Base-by-base conservation (phyloP, 2,888 invertebrate species). In the Sarcophaga variegata region DNA sequence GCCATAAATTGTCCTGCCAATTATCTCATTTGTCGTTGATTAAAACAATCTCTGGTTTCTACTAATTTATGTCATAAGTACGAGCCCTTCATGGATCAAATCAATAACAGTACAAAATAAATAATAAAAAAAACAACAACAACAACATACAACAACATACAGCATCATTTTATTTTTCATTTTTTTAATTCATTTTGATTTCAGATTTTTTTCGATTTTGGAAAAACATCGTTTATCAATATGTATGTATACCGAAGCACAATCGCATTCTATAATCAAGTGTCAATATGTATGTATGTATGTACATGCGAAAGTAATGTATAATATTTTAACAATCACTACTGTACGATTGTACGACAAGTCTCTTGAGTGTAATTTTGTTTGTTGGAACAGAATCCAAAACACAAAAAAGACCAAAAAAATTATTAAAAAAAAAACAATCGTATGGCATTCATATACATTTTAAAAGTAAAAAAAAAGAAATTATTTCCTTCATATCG, bases 1-100 rank as follows among this genome's bases (percentile, higher is more conserved):
- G 86, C 84, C 90, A 91, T 91, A 91, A 91, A 91, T 91, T 89
- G 89, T 88, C 88, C 89, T 83, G 88, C 91, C 92, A 92, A 91
- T 91, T 91, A 92, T 92, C 91, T 90, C 90, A 92, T 91, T 91
- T 92, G 91, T 91, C 90, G 89, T 88, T 88, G 88, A 89, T 89
- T 89, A 88, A 85, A 88, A 85, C 85, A 84, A 87, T 88, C 88
- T 87, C 83, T 85, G 70, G 83, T 84, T 83, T 76, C 80, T 81
- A 83, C 83, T 89, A 88, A 89, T 89, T 88, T 88, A 89, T 88
- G 88, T 85, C 86, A 87, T 86, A 88, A 87, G 88, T 80, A 66
- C 82, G 88, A 89, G 85, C 87, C 88, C 87, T 85, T 82, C 84
- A 88, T 86, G 87, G 88, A 85, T 88, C 89, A 88, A 87, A 80